phyloP scores from a whole-genome alignment of 2,888 invertebrate genomes.

The Eupeodes luniger region DNA sequence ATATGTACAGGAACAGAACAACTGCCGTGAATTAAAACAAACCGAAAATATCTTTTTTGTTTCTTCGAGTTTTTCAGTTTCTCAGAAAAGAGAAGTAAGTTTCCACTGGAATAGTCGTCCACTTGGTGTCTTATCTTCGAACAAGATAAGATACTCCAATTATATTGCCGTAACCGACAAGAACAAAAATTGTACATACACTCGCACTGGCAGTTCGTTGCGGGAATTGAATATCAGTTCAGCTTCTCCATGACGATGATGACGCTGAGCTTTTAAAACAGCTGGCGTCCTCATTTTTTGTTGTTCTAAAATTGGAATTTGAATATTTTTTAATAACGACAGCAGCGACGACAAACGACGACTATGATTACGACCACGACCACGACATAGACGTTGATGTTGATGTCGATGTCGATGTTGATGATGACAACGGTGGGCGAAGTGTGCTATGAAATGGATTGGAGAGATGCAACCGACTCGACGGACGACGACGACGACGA shows the following conservation, averaged over 20 bases:
- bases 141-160: conserved; percentile 71
- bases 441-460: not conserved
- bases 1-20: conserved; percentile 21
- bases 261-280: conserved; percentile 68
- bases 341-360: not conserved
- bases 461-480: not conserved
- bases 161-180: conserved; percentile 45
- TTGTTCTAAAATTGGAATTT: conserved; percentile 69
- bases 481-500: too few species aligned
- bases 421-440: not conserved
- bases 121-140: conserved; percentile 64
- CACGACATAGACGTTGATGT: not conserved
- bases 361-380: not conserved
- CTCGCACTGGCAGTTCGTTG: conserved; percentile 44
- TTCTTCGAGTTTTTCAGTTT: conserved; percentile 22
- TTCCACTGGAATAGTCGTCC: conserved; percentile 64
- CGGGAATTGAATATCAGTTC: conserved; percentile 60
- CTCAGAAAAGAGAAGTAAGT: conserved; percentile 59
- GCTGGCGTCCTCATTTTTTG: conserved; percentile 61
- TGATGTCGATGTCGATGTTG: not conserved
- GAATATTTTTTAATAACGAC: conserved; percentile 57
- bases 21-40: conserved; percentile 56
- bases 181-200: conserved; percentile 10
- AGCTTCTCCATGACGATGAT: conserved; percentile 49
- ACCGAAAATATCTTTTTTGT: conserved; percentile 66